These are phyloP conservation scores for Hirtodrosophila alboralis DNA, from an alignment of 2,888 invertebrate genomes.

Conservation along the genomic window DNA sequence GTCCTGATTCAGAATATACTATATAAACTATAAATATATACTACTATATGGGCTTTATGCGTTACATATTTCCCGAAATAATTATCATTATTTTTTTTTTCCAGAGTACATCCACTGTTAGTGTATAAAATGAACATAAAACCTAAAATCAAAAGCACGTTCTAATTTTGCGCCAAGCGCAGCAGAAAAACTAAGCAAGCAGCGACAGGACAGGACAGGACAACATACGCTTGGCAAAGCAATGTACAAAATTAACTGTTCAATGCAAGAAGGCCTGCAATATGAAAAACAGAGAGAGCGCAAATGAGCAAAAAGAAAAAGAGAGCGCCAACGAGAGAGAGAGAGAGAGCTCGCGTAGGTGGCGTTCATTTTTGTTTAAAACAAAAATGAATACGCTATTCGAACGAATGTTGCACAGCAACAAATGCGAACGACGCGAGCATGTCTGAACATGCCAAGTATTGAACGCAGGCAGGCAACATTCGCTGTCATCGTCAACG, in stretches of 20 bases:
- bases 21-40: no score
- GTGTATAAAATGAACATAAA: background rate
- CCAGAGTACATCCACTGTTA: no score
- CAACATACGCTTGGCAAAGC: conserved; percentile 38
- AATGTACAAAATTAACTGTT: conserved; percentile 48
- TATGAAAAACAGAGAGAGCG: conserved; percentile 11
- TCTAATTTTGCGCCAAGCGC: conserved; percentile 11
- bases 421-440: conserved; percentile 30
- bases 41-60: no score
- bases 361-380: conserved; percentile 54
- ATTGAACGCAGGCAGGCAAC: conserved; percentile 24
- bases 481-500: conserved; percentile 18
- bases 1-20: no score
- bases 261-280: conserved; percentile 22
- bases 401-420: conserved; percentile 43
- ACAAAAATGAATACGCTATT: background rate
- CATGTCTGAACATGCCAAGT: conserved; percentile 45
- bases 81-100: no score
- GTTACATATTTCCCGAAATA: background rate
- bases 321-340: conserved; percentile 1
- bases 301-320: conserved; percentile 2
- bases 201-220: conserved; percentile 6
- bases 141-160: conserved; percentile 11
- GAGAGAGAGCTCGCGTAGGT: conserved; percentile 37
- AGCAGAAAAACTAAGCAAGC: conserved; percentile 7